phyloP scores from a whole-genome alignment of 1,140 invertebrate species.

The Drosophila pseudoananassae region DNA sequence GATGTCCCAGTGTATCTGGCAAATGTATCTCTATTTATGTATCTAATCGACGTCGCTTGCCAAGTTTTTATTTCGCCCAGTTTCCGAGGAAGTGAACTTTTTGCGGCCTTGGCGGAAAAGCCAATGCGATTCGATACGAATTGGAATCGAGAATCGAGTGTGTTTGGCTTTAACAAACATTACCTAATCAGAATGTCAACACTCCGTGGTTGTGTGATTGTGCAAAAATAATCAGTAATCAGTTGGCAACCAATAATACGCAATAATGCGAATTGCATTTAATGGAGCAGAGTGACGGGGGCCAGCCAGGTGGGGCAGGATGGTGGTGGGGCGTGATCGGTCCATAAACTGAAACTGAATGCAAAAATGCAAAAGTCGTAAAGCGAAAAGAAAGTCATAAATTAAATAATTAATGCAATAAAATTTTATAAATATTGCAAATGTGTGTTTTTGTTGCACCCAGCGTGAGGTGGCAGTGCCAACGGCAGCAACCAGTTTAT shows the following conservation, averaged over 20 bases:
- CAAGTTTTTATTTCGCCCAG: slow-evolving; percentile 30
- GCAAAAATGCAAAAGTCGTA: slow-evolving; percentile 63
- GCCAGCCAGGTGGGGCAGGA: not conserved
- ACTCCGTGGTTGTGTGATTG: slow-evolving; percentile 10
- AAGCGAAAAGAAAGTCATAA: slow-evolving; percentile 77
- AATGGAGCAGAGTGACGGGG: not conserved
- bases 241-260: slow-evolving; percentile 46
- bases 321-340: not conserved
- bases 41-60: slow-evolving; percentile 34
- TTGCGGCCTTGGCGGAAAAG: slow-evolving; percentile 29
- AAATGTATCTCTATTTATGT: slow-evolving; percentile 42
- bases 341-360: slow-evolving; percentile 38
- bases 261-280: slow-evolving; percentile 48
- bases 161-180: slow-evolving; percentile 38
- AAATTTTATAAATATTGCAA: slow-evolving; percentile 77
- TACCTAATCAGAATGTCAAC: slow-evolving; percentile 54
- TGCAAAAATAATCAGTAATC: slow-evolving; percentile 30
- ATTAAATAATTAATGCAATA: slow-evolving; percentile 81
- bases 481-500: slow-evolving; percentile 67
- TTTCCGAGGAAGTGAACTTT: slow-evolving; percentile 19
- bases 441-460: slow-evolving; percentile 54
- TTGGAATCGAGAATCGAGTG: slow-evolving; percentile 11
- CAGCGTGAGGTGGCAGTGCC: slow-evolving; percentile 54
- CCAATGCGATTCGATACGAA: slow-evolving; percentile 32
- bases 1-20: slow-evolving; percentile 19